These are phyloP conservation scores for Henricia sp. DNA, from an alignment of 53 echinoderm and acorn worm genomes.

Conservation along the genomic window DNA sequence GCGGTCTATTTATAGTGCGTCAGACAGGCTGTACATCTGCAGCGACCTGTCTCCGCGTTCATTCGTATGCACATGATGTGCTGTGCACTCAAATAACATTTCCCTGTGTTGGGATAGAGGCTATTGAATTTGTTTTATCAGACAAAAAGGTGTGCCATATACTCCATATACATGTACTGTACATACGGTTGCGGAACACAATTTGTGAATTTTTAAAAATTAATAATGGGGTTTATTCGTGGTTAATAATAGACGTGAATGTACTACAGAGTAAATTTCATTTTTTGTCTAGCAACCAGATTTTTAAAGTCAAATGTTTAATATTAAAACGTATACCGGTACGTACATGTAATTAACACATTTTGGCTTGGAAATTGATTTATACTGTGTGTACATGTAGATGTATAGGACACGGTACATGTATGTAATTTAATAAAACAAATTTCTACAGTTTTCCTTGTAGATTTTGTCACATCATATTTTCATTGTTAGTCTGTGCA, in stretches of 20 bases:
- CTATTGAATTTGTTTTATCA: too few relatives aligned
- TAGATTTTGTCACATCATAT: neutral
- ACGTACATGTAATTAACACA: neutral
- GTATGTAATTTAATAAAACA: neutral
- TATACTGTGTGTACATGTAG: conserved; percentile 14
- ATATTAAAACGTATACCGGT: neutral
- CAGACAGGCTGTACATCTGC: neutral
- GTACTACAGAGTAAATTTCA: too few relatives aligned
- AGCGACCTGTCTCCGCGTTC: neutral
- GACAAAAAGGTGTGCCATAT: too few relatives aligned
- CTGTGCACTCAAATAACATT: too few relatives aligned
- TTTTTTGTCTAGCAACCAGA: neutral
- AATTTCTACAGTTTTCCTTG: neutral
- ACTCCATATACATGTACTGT: too few relatives aligned
- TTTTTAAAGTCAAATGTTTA: neutral
- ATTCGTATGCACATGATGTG: too few relatives aligned
- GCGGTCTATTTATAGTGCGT: conserved; percentile 41
- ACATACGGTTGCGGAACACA: too few relatives aligned
- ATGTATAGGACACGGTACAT: neutral
- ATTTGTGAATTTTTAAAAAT: too few relatives aligned
- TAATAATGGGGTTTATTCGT: too few relatives aligned
- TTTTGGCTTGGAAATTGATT: neutral
- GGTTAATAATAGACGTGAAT: too few relatives aligned
- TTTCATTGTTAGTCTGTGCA: too few relatives aligned
- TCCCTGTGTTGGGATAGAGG: too few relatives aligned